phyloP scores from a whole-genome alignment of 2,888 invertebrate species.

The Salpingus planirostris region DNA sequence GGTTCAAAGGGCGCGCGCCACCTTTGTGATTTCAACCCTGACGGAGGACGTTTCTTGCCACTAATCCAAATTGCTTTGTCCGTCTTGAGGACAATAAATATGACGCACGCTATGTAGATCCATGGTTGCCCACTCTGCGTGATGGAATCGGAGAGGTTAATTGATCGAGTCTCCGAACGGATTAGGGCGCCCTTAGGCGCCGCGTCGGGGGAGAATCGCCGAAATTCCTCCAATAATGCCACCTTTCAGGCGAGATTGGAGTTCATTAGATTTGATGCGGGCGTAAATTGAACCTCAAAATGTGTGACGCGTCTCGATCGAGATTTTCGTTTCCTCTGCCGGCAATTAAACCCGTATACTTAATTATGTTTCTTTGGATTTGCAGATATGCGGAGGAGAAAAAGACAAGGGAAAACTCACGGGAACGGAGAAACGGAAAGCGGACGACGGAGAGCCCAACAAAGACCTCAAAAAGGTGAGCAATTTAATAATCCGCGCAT shows the following conservation, averaged over 20 bases:
- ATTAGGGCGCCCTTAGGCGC: no score
- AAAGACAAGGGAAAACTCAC: slow-evolving; percentile 59
- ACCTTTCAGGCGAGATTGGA: slow-evolving; percentile 7
- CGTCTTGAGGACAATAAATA: no score
- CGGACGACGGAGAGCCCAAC: slow-evolving; percentile 70
- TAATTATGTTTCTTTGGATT: no score
- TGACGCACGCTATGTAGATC: no score
- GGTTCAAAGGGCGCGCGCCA: no score
- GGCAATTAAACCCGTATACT: slow-evolving; percentile 12
- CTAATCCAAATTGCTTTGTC: no score
- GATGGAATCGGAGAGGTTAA: no score
- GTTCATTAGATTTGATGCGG: slow-evolving; percentile 13
- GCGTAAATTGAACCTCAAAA: slow-evolving; percentile 13
- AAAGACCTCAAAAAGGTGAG: slow-evolving; percentile 81
- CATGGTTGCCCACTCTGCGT: no score
- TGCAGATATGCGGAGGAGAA: slow-evolving; percentile 46
- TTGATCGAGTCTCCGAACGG: no score
- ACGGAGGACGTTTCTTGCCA: no score
- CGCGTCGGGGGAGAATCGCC: no score
- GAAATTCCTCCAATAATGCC: slow-evolving; percentile 8
- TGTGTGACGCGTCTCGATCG: slow-evolving; percentile 8
- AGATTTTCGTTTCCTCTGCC: slow-evolving; percentile 11
- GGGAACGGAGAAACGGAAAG: slow-evolving; percentile 72
- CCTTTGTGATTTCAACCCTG: no score
- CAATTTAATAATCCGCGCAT: slow-evolving; percentile 13